Conservation (phyloP, 2,113 vertebrate species). For the Prinia subflava region DNA sequence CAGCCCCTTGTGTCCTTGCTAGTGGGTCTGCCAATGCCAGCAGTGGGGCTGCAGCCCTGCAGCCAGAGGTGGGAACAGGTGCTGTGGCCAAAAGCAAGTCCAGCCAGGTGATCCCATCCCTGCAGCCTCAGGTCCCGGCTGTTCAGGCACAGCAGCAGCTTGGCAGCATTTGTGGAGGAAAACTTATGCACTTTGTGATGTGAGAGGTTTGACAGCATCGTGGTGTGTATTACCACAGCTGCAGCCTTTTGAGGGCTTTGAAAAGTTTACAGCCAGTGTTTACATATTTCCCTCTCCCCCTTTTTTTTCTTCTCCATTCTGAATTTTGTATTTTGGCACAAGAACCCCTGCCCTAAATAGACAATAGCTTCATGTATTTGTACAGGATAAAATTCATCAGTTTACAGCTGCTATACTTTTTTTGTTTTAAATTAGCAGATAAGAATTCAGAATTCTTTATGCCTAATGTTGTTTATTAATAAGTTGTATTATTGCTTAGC, state of each 20-base stretch:
- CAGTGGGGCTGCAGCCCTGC: background rate
- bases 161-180: background rate
- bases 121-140: accelerated
- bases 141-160: background rate
- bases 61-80: accelerated
- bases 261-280: conserved; percentile 4
- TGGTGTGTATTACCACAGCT: background rate
- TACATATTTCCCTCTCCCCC: background rate
- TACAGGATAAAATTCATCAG: background rate
- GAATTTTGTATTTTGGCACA: background rate
- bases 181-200: conserved; percentile 62
- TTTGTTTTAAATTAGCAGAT: background rate
- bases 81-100: background rate
- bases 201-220: background rate
- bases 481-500: conserved; percentile 8
- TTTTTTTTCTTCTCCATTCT: background rate
- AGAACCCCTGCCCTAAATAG: background rate
- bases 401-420: background rate
- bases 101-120: background rate
- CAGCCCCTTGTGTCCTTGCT: background rate
- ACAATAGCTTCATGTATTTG: background rate
- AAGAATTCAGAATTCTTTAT: conserved; percentile 37
- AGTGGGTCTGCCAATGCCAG: background rate
- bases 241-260: background rate
- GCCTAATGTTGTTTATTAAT: background rate